phyloP scores from a whole-genome alignment of 2,113 vertebrate genomes.

The Beaufortia kweichowensis region DNA sequence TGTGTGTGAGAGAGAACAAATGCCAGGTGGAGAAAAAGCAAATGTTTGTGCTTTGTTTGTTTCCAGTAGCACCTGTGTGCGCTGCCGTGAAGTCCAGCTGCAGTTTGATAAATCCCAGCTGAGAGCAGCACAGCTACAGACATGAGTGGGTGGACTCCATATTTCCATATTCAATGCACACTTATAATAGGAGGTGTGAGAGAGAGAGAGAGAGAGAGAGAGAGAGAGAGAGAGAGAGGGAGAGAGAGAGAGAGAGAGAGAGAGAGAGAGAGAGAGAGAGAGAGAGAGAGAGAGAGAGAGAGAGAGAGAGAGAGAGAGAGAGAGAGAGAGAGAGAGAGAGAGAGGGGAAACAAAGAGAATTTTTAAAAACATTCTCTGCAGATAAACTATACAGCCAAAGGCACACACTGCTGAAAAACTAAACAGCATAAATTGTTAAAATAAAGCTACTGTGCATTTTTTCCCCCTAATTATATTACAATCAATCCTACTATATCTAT shows the following conservation, averaged over 20 bases:
- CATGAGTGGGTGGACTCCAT: slow-evolving; percentile 71
- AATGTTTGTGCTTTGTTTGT: slow-evolving; percentile 29
- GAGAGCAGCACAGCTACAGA: slow-evolving; percentile 61
- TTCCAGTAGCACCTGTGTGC: slow-evolving; percentile 30
- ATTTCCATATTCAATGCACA: slow-evolving; percentile 68
- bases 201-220: slow-evolving; percentile 25
- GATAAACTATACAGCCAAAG: not conserved
- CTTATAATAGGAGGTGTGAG: slow-evolving; percentile 52
- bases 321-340: slow-evolving; percentile 12
- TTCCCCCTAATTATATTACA: no score
- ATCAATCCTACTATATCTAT: no score
- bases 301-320: slow-evolving; percentile 18
- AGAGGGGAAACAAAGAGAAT: not conserved
- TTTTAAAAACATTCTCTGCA: not conserved
- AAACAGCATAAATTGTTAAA: slow-evolving; percentile 1
- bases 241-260: not conserved
- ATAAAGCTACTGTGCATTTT: not conserved
- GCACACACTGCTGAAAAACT: not conserved
- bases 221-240: slow-evolving; percentile 3
- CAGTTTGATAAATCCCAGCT: slow-evolving; percentile 52
- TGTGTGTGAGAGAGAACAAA: not conserved
- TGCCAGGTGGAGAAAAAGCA: not conserved
- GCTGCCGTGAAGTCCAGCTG: slow-evolving; percentile 56
- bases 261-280: slow-evolving; percentile 12
- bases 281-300: not conserved